Base-by-base conservation (phyloP, 2,888 invertebrate genomes). In the Nymphalis c-album region DNA sequence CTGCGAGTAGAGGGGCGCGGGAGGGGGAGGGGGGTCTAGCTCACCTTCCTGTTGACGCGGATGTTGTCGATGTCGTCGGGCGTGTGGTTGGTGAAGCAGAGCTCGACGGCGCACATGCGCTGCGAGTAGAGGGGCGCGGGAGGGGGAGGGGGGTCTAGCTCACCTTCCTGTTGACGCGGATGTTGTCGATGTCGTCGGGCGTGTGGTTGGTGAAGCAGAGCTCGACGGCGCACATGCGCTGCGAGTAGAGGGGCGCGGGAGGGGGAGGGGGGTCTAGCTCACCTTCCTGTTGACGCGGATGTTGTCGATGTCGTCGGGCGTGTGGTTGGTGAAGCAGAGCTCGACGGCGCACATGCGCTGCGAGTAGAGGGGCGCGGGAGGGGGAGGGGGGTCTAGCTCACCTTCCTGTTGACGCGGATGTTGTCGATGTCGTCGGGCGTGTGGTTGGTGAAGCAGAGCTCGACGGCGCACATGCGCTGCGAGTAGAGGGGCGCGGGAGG, bases 271-370 rank as follows among this genome's bases (percentile, higher is more conserved):
- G 20, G 18, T 20, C 10, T 7, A 13, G 50, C 50, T 57, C 40
- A 96, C 97, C 94, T 96, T 96, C 76, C 94, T 94, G 51, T 94
- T 94, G 68, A 98, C 86, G 75, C 94, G 93, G 68, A 98, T 94
- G 75, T 95, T 94, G 35, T 90, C 93, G 65, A 97, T 93, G 51
- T 94, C 94, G n/a, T 94, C 93, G 18, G 82, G 82, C 55, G 93
- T 92, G 78, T 94, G 93, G 88, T 98, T 99, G 47, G 94, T 94
- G 87, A 98, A 95, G 35, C 93, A 90, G 69, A 98, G 83, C 83
- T 98, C 97, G 16, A 98, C 88, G 22, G 96, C 96, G 69, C 95
- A 94, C 97, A 98, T 97, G 73, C 93, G 92, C 6, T 95, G 93
- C 10, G 97, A 97, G 87, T 95, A 96, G 63, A 98, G 92, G 84